Evolutionary conservation across 2,113 vertebrate genomes (phyloP), one percentile per base, ranked within the genome.

Genomic region (Microtus oregoni): DNA sequence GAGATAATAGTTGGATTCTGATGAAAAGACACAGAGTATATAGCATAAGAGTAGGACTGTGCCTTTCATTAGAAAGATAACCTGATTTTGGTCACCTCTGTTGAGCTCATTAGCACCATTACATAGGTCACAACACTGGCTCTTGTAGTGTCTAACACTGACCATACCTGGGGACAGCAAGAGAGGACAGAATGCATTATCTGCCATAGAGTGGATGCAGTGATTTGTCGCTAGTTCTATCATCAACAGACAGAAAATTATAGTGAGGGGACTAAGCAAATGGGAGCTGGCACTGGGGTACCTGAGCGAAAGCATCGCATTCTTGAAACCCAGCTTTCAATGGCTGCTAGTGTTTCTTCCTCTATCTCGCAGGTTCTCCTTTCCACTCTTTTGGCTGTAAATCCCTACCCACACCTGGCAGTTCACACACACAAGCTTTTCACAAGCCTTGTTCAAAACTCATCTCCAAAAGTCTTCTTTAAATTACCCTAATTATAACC

Each of bases 381-480:
- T 87, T 78, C 19, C 47, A n/a, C 14, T 73, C 24, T 38, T 89
- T 32, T 81, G 5, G 61, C 9, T 90, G 65, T 55, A 89, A 94
- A 91, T 68, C 7, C 73, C 55, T 79, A 47, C 4, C 58, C 38
- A 35, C 9, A 58, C 7, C 28, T 41, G 24, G 26, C 79, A 89
- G 75, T 75, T 94, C 77, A 47, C 38, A 8, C 8, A 50, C 75
- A 85, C 73, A 30, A 91, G 63, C 79, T 72, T 89, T 81, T 85
- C 83, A 52, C 89, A 86, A 96, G 55, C 11, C 19, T 87, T 55
- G 26, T 41, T 61, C 78, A 93, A 70, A 97, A 85, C 26, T 77
- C 70, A 90, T 79, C 76, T 92, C 38, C 44, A 86, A 96, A 95
- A 87, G 24, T 55, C 11, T 38, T 85, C 83, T 88, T 90, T 73